These are phyloP conservation scores for Synchiropus splendidus DNA, from an alignment of 2,113 vertebrate genomes.

Conservation along the genomic window DNA sequence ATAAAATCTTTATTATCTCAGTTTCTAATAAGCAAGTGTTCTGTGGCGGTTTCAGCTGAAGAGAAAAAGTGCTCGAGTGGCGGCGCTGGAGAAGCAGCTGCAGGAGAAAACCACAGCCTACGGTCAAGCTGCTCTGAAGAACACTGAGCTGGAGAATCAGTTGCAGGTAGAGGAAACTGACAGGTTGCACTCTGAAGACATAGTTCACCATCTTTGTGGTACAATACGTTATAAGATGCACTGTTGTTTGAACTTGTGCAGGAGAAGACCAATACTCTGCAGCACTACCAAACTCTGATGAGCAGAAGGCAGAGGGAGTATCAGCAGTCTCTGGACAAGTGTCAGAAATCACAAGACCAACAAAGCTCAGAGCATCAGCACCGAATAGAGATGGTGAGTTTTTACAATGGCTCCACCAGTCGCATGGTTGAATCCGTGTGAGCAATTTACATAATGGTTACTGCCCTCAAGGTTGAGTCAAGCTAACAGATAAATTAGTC, in stretches of 20 bases:
- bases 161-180: slow-evolving; percentile 62
- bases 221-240: no score
- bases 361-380: slow-evolving; percentile 76
- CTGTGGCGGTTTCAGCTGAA: slow-evolving; percentile 64
- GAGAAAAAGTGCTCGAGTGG: slow-evolving; percentile 76
- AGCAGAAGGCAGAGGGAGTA: slow-evolving; percentile 71
- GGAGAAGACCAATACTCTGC: slow-evolving; percentile 69
- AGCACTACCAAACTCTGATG: slow-evolving; percentile 72
- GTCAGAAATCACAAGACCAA: slow-evolving; percentile 66
- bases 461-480: no score
- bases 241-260: no score
- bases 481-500: no score
- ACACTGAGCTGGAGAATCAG: slow-evolving; percentile 75
- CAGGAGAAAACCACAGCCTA: slow-evolving; percentile 81
- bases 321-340: slow-evolving; percentile 73
- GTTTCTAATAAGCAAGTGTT: neutral
- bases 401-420: no score
- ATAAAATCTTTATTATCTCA: neutral
- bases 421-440: no score
- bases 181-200: no score
- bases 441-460: no score
- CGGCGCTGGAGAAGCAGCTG: slow-evolving; percentile 79
- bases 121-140: slow-evolving; percentile 70
- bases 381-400: slow-evolving; percentile 76
- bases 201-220: no score